Conservation (phyloP, 2,888 invertebrate species). For the Blastobasis adustella region DNA sequence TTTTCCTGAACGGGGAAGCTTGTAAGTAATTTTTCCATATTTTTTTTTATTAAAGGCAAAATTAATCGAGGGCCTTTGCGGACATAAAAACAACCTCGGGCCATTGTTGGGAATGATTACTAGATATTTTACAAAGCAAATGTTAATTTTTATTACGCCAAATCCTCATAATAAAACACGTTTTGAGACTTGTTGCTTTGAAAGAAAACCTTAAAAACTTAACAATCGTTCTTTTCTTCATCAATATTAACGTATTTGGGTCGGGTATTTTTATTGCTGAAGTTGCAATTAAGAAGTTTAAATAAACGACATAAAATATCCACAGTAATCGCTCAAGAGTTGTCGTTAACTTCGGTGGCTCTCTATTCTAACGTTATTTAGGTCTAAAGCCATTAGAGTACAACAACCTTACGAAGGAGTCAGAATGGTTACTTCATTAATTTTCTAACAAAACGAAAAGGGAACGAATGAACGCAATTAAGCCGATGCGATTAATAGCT, state of each 20-base stretch:
- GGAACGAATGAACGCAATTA: conserved; percentile 58
- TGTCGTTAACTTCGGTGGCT: too few species aligned
- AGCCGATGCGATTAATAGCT: conserved; percentile 61
- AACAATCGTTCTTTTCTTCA: too few species aligned
- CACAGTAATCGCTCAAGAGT: too few species aligned
- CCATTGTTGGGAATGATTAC: conserved; percentile 66
- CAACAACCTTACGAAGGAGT: conserved; percentile 26
- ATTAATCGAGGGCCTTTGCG: conserved; percentile 63
- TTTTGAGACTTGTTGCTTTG: conserved; percentile 37
- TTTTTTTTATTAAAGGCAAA: conserved; percentile 55
- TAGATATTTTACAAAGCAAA: conserved; percentile 61
- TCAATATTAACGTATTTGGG: too few species aligned
- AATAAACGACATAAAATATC: too few species aligned
- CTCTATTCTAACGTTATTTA: conserved; percentile 16
- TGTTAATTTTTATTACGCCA: conserved; percentile 65
- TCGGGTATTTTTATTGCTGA: too few species aligned
- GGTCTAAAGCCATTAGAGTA: conserved; percentile 22
- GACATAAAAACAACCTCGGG: conserved; percentile 63
- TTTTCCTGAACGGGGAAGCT: conserved; percentile 20
- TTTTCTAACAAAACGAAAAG: conserved; percentile 47
- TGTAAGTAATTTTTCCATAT: conserved; percentile 20
- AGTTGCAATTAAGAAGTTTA: too few species aligned
- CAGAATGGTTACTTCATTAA: conserved; percentile 36
- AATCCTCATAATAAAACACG: conserved; percentile 37
- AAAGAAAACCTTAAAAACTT: conserved; percentile 23